Evolutionary conservation across 2,888 invertebrate species (phyloP), one percentile per base, ranked within the genome.

Genomic region (Zeuzera pyrina): DNA sequence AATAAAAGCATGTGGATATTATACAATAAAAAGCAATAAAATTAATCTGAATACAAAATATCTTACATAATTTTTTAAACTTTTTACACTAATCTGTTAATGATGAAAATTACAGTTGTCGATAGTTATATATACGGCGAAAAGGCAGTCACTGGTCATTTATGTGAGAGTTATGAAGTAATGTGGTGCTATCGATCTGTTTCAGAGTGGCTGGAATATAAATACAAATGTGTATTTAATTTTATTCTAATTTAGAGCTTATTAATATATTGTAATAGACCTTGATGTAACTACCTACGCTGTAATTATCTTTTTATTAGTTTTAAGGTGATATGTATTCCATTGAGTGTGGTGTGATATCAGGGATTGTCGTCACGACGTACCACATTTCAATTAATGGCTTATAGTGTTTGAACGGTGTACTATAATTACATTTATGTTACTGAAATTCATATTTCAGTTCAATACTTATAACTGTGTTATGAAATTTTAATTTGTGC

Each of bases 201-300:
- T 59, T 52, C 51, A n/a, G 63, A 64, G 69, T 73, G 78, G 69
- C 72, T 71, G 77, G 60, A n/a, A 52, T 43, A 51, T 52, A 59
- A 56, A 64, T 66, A 71, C 63, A 64, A 74, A 71, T 65, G 56
- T 69, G 57, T 71, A 67, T 71, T 74, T 77, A 57, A 63, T 78
- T 77, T 76, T 70, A 70, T 76, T 74, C 70, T 72, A 63, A 67
- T 77, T 74, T 81, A 81, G 81, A 83, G 81, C 81, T 83, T 79
- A 78, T 70, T 79, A 81, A 79, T 79, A 73, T 76, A 26, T 26
- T 26, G 11, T 12, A 12, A 76, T 73, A 73, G 70, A 66, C 57
- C 60, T 53, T 69, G 68, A 62, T 61, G 61, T 69, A 73, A 69
- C 66, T 70, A 70, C 56, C 66, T 70, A 70, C 56, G 73, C 71